Percentiles rank a stretch among this genome's conserved stretches.
Evolutionary conservation across 2,113 vertebrate genomes (phyloP).

Genomic region (Martes martes): DNA sequence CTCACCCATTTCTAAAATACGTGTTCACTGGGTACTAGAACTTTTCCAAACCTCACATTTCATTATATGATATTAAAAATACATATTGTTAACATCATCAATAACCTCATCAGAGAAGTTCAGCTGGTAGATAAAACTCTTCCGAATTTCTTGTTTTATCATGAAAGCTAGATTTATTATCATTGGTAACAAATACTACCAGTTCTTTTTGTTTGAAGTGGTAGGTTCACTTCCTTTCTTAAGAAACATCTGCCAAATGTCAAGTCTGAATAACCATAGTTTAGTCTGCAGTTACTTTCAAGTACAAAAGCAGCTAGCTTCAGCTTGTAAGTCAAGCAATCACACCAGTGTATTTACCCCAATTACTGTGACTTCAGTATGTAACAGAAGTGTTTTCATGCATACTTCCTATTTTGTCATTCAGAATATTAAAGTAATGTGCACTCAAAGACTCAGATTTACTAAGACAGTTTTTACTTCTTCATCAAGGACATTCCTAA

Average conservation of each 20-base stretch:
- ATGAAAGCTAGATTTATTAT: not conserved
- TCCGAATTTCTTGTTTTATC: not conserved
- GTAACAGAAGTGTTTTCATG: not conserved
- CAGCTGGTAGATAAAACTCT: not conserved
- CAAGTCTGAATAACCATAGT: not conserved
- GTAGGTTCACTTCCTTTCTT: not conserved
- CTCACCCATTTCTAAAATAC: not conserved
- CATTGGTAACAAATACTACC: not conserved
- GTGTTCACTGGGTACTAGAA: not conserved
- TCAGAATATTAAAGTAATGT: not conserved
- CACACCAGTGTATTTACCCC: not conserved
- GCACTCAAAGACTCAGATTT: not conserved
- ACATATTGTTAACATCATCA: not conserved
- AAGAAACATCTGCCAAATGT: not conserved
- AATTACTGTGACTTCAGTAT: not conserved
- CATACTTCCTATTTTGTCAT: not conserved
- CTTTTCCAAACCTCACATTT: not conserved
- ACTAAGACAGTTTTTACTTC: not conserved
- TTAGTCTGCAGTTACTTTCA: not conserved
- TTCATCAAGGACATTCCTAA: not conserved
- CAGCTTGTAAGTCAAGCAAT: not conserved
- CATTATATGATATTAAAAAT: not conserved
- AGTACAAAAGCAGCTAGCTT: not conserved
- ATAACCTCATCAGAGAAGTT: not conserved
- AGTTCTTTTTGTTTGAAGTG: not conserved